phyloP scores from a whole-genome alignment of 2,888 invertebrate genomes.

The Barypeithes pellucidus region DNA sequence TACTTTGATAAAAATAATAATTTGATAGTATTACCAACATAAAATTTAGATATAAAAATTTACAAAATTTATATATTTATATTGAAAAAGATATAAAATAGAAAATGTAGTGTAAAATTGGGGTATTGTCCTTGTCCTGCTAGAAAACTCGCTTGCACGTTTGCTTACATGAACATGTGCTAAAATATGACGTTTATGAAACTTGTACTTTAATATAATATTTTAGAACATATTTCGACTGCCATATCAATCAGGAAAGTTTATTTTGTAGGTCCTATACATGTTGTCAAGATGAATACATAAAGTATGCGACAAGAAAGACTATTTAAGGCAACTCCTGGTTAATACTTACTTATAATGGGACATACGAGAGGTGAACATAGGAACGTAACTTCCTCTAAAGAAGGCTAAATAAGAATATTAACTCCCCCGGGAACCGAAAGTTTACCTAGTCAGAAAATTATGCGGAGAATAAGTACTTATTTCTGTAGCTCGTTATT shows the following conservation, averaged over 20 bases:
- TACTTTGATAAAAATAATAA: too few relatives aligned
- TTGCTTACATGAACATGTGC: too few relatives aligned
- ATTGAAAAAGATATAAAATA: too few relatives aligned
- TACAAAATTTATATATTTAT: too few relatives aligned
- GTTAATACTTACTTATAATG: slow-evolving; percentile 17
- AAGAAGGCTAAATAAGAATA: slow-evolving; percentile 17
- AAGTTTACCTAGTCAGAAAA: slow-evolving; percentile 15
- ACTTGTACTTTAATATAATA: too few relatives aligned
- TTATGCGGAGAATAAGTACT: slow-evolving; percentile 3
- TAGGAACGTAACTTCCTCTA: slow-evolving; percentile 12
- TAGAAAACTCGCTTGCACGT: too few relatives aligned
- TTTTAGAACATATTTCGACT: too few relatives aligned
- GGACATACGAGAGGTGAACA: slow-evolving; percentile 10
- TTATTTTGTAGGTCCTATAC: slow-evolving; percentile 1
- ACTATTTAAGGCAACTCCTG: slow-evolving; percentile 16
- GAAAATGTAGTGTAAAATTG: too few relatives aligned
- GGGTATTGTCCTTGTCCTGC: too few relatives aligned
- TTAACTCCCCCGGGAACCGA: slow-evolving; percentile 9
- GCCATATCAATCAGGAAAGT: neutral
- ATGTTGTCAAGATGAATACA: neutral
- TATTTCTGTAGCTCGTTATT: slow-evolving; percentile 8
- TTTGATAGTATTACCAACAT: too few relatives aligned
- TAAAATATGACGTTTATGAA: too few relatives aligned
- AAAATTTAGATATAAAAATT: too few relatives aligned
- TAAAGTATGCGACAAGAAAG: slow-evolving; percentile 6